Conservation (phyloP, 2,113 vertebrate genomes). For the Callospermophilus lateralis region DNA sequence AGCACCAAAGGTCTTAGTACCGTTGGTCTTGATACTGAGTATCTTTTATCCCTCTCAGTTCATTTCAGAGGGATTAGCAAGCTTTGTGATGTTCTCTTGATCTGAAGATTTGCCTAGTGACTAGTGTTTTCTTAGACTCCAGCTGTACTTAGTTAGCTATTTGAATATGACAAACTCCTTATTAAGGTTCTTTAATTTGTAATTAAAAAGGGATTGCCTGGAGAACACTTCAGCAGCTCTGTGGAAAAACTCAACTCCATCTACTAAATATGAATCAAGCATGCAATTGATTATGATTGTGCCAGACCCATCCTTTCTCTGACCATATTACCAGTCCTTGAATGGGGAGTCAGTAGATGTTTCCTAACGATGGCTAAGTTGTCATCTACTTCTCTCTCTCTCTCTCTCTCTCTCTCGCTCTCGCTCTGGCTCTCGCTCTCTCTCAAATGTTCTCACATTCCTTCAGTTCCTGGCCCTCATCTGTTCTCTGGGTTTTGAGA, state of each 20-base stretch:
- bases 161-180: conserved; percentile 62
- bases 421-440: not conserved
- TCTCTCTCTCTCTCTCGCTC: not conserved
- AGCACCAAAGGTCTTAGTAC: not conserved
- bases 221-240: conserved; percentile 56
- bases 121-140: not conserved
- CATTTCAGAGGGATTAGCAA: not conserved
- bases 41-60: not conserved
- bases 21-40: not conserved
- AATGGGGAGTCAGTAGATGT: not conserved
- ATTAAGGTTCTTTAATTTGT: conserved; percentile 68
- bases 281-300: conserved; percentile 56
- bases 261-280: conserved; percentile 64
- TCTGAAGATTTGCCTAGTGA: not conserved
- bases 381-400: not conserved
- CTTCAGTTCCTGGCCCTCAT: not conserved
- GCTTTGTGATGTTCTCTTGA: not conserved
- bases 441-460: not conserved
- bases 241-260: conserved; percentile 57
- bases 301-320: not conserved
- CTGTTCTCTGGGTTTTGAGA: not conserved
- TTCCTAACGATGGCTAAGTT: not conserved
- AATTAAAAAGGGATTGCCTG: conserved; percentile 74
- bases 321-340: not conserved
- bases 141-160: conserved; percentile 52